phyloP scores from a whole-genome alignment of 2,888 invertebrate species.

The Acronicta alni region DNA sequence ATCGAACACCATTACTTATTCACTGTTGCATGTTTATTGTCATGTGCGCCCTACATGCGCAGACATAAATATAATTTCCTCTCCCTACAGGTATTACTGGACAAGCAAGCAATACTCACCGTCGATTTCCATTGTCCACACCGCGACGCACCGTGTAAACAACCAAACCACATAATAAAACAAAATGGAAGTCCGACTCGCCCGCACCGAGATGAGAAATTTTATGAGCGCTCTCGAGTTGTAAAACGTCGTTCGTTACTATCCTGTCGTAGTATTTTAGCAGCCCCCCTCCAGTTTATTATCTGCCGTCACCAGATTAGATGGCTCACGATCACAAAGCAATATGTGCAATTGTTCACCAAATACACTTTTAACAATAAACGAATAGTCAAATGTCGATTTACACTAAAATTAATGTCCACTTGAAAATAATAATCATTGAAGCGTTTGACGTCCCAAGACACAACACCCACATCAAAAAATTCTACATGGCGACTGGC shows the following conservation, averaged over 20 bases:
- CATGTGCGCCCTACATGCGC: constrained; percentile 85
- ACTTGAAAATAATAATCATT: constrained; percentile 87
- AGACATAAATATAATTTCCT: constrained; percentile 69
- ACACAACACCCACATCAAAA: constrained; percentile 89
- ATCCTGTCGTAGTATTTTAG: constrained; percentile 89
- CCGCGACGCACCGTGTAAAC: constrained; percentile 82
- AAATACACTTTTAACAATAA: constrained; percentile 70
- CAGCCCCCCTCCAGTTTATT: constrained; percentile 87
- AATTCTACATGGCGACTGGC: constrained; percentile 87
- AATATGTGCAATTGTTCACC: constrained; percentile 69
- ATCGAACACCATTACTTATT: constrained; percentile 85
- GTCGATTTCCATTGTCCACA: constrained; percentile 85
- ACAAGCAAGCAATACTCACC: constrained; percentile 77
- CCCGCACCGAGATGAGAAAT: constrained; percentile 83
- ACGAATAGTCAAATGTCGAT: constrained; percentile 72
- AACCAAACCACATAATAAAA: constrained; percentile 87
- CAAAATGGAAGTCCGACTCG: constrained; percentile 87
- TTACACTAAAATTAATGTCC: constrained; percentile 81
- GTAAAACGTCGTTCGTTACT: constrained; percentile 89
- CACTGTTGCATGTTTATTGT: constrained; percentile 84
- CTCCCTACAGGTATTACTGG: constrained; percentile 56
- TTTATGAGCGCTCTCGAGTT: constrained; percentile 85
- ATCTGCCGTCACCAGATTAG: constrained; percentile 81
- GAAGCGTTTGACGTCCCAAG: constrained; percentile 87
- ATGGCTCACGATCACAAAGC: constrained; percentile 78